Evolutionary conservation across 2,113 vertebrate genomes (phyloP), one percentile per base, ranked within the genome.

Genomic region (Microtus oregoni): DNA sequence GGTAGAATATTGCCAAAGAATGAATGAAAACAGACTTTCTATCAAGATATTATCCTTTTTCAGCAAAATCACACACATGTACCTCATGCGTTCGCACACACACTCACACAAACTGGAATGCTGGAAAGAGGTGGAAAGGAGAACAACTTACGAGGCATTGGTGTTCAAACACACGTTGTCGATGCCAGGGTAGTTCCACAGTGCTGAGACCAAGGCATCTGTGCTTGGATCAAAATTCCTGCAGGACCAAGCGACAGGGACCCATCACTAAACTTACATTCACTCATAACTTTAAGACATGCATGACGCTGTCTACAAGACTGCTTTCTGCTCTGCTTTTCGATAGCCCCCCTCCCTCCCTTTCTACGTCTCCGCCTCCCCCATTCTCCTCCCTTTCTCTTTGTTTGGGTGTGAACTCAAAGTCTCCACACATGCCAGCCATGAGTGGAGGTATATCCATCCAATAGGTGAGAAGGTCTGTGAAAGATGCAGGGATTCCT

Each of bases 151-250:
- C 99, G 55, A 97, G 41, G 98, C 96, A 96, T 97, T 99, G 92
- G 90, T 63, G 2, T 98, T 98, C 96, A 99, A 96, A 98, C 99
- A 99, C 1, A 96, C 73, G 75, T 99, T 99, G 98, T 99, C 99
- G 0, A 99, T 99, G 94, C 99, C 99, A 61, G 99, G 99, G 98
- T 98, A 99, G 91, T 99, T 98, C 98, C 99, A 98, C 99, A 99
- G 99, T 0, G 98, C 96, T 83, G 99, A 98, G 22, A 98, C 98
- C 95, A 99, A 98, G 41, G 68, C 78, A 79, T 96, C 95, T 32
- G 99, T 99, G 91, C 91, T 98, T 82, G 98, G 97, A 97, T 99
- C 99, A 94, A 98, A 98, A 97, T 99, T 99, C 92, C 99, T 99
- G 97, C 95, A 92, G 97, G 91, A 96, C 44, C 35, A 73, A 95